Base-by-base conservation (phyloP, 1,140 invertebrate genomes). In the Delia radicum region DNA sequence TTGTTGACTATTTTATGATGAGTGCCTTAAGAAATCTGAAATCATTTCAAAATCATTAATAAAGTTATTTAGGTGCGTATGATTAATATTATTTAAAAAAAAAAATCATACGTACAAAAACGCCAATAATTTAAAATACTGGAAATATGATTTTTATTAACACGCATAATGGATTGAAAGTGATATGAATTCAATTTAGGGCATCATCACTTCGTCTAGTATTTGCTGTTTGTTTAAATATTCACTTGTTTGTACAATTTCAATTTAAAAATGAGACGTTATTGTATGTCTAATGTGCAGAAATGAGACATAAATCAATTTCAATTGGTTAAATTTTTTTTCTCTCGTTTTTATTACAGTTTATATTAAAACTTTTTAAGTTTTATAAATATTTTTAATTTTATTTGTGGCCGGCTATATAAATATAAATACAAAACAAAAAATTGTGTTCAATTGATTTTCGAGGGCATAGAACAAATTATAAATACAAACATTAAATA, bases 261-360 rank as follows among this genome's bases (percentile, higher is more conserved):
- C 37, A 1, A 15, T 3, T 42, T 0, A 1, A 42, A 0, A 42
- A 42, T 42, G 12, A 42, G 37, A 15, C 37, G 37, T 42, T 15
- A 13, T 3, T 15, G 37, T 42, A 10, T 42, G 37, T 15, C n/a
- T 42, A 42, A 42, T 42, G 37, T 13, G 37, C 7, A 42, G n/a
- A 42, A 13, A 42, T 42, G 7, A 42, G 24, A 18, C 65, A 69
- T 69, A 69, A 69, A 69, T 69, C 65, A 69, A 69, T 69, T 69
- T 69, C 29, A 69, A 69, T 69, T 69, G 21, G 29, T 28, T 33
- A 69, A 18, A 37, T 69, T 24, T 4, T 29, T 67, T 21, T 29
- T 65, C 3, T 29, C 18, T 65, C 7, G 62, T 63, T 33, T 7
- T 33, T 33, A 33, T 33, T 33, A 10, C 33, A 2, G 33, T 12